Base-by-base conservation (phyloP, 1,140 invertebrate species). In the Tetraneura akinire region DNA sequence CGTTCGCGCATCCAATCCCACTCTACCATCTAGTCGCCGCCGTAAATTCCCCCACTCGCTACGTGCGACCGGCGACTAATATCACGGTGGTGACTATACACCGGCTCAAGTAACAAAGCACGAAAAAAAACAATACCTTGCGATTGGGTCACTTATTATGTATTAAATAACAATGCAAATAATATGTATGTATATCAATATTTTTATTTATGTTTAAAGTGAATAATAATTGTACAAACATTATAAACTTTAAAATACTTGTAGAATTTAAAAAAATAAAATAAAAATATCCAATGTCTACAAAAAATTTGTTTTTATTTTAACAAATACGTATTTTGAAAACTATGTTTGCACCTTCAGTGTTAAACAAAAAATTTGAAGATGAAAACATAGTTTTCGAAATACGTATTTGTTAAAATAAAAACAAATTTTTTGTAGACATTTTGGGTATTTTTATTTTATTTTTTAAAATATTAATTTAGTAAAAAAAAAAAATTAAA, bases 151-250 rank as follows among this genome's bases (percentile, higher is more conserved):
- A 37, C 60, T 29, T 62, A 62, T 62, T 62, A 32, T 62, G 60
- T 62, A 62, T 62, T 32, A 14, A 62, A 62, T 8, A 62, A 62
- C 26, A 62, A 62, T 62, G 26, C 29, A 62, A 62, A 62, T 62
- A 62, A 62, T 62, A 62, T 62, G 60, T 32, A 62, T 62, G 14
- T 37, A 62, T 32, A 37, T 62, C 29, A 37, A 62, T 62, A 32
- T n/a, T 62, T 62, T 62, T 62, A 62, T 62, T 62, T 32, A 62
- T 62, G 60, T 18, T 18, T 62, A 62, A 10, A 62, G 18, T 1
- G 32, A 21, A 10, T 18, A 32, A 18, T 18, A 62, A 32, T 37
- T 18, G 13, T 62, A 55, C n/a, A 55, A n/a, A n/a, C 3, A 53
- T 14, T 14, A 53, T 18, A 53, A n/a, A n/a, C n/a, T n/a, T n/a